A percentile compares a stretch with the other conserved stretches of the same genome.
These are phyloP conservation scores for Lutjanus campechanus DNA, from an alignment of 2,797 vertebrate genomes.

Conservation along the genomic window DNA sequence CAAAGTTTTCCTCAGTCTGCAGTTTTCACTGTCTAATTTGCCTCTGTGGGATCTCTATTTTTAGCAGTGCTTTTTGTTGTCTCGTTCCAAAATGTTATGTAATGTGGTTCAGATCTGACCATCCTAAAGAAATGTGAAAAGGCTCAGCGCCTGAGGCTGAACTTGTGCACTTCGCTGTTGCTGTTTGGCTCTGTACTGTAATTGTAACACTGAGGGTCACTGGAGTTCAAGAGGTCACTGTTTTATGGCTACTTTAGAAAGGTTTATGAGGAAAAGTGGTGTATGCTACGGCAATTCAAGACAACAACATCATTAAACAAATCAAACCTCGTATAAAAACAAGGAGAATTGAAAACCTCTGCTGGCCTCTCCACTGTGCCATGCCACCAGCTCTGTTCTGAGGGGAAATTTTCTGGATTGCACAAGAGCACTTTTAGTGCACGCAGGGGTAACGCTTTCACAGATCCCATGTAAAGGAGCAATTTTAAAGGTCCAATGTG, in stretches of 20 bases:
- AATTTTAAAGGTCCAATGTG: background rate
- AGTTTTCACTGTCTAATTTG: slow-evolving; percentile 29
- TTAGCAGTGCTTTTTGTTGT: slow-evolving; percentile 27
- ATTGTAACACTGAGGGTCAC: background rate
- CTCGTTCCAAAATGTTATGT: slow-evolving; percentile 22
- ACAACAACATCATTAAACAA: background rate
- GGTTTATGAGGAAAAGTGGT: background rate
- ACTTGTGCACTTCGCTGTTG: background rate
- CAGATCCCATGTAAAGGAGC: background rate
- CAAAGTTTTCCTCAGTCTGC: slow-evolving; percentile 39
- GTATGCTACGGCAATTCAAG: background rate
- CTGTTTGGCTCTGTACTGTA: background rate
- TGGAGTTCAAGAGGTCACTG: slow-evolving; percentile 8
- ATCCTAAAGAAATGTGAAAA: slow-evolving; percentile 10
- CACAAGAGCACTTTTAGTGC: background rate
- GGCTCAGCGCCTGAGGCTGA: background rate
- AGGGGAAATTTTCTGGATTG: background rate
- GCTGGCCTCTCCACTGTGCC: background rate
- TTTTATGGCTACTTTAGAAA: background rate
- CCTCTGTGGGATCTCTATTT: slow-evolving; percentile 37
- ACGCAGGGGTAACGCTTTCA: background rate
- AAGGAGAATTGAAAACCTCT: background rate
- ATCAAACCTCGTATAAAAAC: background rate
- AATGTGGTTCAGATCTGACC: slow-evolving; percentile 24
- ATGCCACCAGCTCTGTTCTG: slow-evolving; percentile 1